These are phyloP conservation scores for Clivina fossor DNA, from an alignment of 2,888 invertebrate species.

Conservation along the genomic window DNA sequence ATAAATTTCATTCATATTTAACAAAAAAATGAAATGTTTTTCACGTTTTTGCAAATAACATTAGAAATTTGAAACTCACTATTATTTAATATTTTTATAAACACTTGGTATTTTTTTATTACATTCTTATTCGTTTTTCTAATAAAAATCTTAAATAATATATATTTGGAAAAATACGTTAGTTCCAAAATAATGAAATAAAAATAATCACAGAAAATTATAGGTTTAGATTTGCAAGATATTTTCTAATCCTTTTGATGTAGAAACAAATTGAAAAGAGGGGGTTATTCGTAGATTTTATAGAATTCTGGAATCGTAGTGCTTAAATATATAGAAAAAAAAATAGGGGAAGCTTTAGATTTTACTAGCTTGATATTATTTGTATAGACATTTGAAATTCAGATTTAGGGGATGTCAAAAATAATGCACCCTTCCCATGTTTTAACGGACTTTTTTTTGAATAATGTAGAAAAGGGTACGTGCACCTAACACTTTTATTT, in stretches of 20 bases:
- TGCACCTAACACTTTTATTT: slow-evolving; percentile 9
- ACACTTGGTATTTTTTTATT: too few relatives aligned
- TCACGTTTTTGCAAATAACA: too few relatives aligned
- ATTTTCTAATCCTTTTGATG: slow-evolving; percentile 2
- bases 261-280: slow-evolving; percentile 5
- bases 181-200: too few relatives aligned
- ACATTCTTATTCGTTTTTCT: too few relatives aligned
- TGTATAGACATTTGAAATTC: slow-evolving; percentile 27
- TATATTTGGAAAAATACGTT: too few relatives aligned
- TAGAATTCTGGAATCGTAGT: slow-evolving; percentile 23
- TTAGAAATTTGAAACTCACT: too few relatives aligned
- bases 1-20: too few relatives aligned
- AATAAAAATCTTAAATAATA: too few relatives aligned
- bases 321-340: too few relatives aligned
- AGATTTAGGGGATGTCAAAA: slow-evolving; percentile 23
- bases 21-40: too few relatives aligned
- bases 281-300: slow-evolving; percentile 18
- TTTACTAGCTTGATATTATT: slow-evolving; percentile 22
- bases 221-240: slow-evolving; percentile 7
- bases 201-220: too few relatives aligned
- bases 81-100: too few relatives aligned
- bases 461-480: slow-evolving; percentile 16
- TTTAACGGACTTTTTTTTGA: slow-evolving; percentile 27
- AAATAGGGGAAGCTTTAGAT: slow-evolving; percentile 19
- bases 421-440: slow-evolving; percentile 27